Evolutionary conservation across 2,888 invertebrate species (phyloP), one percentile per base, ranked within the genome.

Genomic region (Catocala fraxini): DNA sequence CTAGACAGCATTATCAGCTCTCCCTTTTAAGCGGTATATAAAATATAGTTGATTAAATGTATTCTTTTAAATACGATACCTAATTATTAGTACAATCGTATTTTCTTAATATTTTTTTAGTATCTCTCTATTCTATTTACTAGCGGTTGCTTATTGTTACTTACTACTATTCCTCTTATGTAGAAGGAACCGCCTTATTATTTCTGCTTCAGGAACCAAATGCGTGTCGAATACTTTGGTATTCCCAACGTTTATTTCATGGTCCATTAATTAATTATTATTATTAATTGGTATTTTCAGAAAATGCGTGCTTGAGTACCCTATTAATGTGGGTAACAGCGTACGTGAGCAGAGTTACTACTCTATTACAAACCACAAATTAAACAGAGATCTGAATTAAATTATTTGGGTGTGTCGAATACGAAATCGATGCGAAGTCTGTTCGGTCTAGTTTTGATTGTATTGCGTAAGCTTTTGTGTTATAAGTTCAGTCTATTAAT

Each of bases 341-440:
- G 68, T 60, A 72, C 58, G 72, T 71, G 72, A 55, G 52, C 45
- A 54, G 56, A 46, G 51, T 63, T 71, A 68, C 54, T 61, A 63
- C 39, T 63, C 56, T 51, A 68, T 68, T 68, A 71, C 41, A 15
- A 41, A 25, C 60, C 47, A 41, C 49, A 51, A 60, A 51, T 60
- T 49, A 68, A 67, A 72, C 68, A 68, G 49, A 52, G 53, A 45
- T 46, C 39, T 13, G 25, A 61, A 65, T 63, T 42, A 47, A 71
- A 63, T 61, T 58, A 75, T 56, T 71, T 39, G 56, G 48, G 63
- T 56, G 58, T 75, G 59, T 43, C 56, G 56, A 67, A 75, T 63
- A 59, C 56, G 35, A 54, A 70, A 70, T 73, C 34, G 39, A 56
- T 56, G 42, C 33, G 42, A 9, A 34, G 45, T 46, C 13, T 46